These are phyloP conservation scores for Tapera naevia DNA, from an alignment of 2,797 vertebrate species.

Conservation along the genomic window DNA sequence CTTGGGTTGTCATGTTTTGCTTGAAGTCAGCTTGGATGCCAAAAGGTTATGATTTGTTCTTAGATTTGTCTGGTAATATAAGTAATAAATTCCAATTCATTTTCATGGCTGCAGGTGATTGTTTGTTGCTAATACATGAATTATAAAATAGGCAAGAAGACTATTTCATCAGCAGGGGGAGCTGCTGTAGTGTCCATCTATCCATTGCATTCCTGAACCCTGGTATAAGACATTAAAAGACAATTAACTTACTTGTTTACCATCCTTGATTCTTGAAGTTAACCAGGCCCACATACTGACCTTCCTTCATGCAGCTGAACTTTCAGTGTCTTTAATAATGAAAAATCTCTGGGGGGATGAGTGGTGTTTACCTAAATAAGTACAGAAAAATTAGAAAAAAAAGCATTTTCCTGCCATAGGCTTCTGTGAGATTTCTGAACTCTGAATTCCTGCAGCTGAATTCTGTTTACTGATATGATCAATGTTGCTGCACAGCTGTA, in stretches of 20 bases:
- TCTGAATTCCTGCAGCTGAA: not conserved
- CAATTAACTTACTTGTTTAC: not conserved
- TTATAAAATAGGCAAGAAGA: not conserved
- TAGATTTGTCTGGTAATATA: not conserved
- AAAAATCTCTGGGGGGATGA: not conserved
- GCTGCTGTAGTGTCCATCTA: slow-evolving; percentile 32
- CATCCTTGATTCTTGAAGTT: not conserved
- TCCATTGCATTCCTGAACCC: not conserved
- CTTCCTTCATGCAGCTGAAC: slow-evolving; percentile 48
- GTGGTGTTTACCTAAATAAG: not conserved
- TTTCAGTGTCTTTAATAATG: slow-evolving; percentile 60
- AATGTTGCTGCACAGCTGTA: not conserved
- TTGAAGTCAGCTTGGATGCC: not conserved
- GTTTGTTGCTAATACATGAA: rapidly evolving
- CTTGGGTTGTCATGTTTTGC: rapidly evolving
- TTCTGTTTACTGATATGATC: not conserved
- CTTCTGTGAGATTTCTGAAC: not conserved
- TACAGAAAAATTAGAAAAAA: not conserved
- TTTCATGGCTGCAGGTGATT: not conserved
- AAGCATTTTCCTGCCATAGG: not conserved
- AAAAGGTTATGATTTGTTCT: not conserved
- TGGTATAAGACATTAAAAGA: not conserved
- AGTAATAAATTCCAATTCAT: not conserved
- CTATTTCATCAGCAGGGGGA: slow-evolving; percentile 67
- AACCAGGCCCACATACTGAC: not conserved